Conservation (phyloP, 2,888 invertebrate genomes). For the Mechanitis mazaeus region DNA sequence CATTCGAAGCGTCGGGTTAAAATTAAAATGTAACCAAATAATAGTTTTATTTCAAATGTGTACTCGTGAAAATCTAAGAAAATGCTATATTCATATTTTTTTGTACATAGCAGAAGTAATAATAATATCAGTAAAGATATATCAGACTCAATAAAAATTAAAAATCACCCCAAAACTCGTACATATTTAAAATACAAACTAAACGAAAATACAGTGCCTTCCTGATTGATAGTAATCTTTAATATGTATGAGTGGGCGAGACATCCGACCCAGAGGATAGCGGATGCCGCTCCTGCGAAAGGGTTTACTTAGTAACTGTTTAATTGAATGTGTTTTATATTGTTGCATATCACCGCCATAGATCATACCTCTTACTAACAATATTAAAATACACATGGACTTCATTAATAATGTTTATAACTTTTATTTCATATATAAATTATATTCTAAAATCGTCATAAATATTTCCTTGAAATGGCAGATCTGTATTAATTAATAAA, state of each 20-base stretch:
- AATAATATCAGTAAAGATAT: no score
- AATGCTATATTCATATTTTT: no score
- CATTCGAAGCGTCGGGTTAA: no score
- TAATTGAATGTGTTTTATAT: constrained; percentile 31
- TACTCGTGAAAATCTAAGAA: no score
- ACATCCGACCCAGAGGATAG: constrained; percentile 54
- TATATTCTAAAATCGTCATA: background rate
- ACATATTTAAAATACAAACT: constrained; percentile 57
- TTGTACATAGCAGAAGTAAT: no score
- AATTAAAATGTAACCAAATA: no score
- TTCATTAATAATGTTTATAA: no score
- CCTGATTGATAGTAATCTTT: constrained; percentile 71
- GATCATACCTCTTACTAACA: background rate
- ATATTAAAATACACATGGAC: no score
- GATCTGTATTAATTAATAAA: constrained; percentile 5
- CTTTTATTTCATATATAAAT: no score
- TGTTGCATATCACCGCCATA: background rate
- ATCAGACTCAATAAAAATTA: background rate
- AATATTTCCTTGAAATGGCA: no score
- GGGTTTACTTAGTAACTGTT: constrained; percentile 38
- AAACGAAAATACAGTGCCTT: constrained; percentile 67
- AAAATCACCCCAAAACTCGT: constrained; percentile 12
- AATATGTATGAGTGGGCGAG: constrained; percentile 71
- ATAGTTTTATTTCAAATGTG: no score
- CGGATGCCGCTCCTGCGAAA: constrained; percentile 61